Evolutionary conservation across 2,888 invertebrate species (phyloP).

Genomic region (Tachina fera): DNA sequence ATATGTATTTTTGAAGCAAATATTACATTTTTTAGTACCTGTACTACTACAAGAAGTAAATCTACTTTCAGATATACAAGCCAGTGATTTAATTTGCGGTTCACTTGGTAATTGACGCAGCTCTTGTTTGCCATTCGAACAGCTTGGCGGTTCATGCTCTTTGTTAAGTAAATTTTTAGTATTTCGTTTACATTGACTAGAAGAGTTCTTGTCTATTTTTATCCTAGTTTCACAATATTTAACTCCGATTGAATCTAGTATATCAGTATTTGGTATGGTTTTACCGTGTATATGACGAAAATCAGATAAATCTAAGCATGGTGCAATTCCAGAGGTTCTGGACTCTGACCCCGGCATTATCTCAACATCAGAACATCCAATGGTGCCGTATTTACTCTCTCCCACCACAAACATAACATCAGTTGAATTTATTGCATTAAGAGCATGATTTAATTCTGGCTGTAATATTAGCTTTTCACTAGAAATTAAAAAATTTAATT

Average conservation of each 20-base stretch:
- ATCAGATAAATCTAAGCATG: slow-evolving; percentile 76
- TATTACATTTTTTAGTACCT: slow-evolving; percentile 56
- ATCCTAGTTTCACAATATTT: slow-evolving; percentile 73
- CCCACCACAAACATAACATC: slow-evolving; percentile 77
- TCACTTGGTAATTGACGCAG: slow-evolving; percentile 20
- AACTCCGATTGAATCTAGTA: slow-evolving; percentile 41
- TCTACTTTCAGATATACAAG: slow-evolving; percentile 26
- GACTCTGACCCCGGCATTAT: slow-evolving; percentile 60
- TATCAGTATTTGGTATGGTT: slow-evolving; percentile 69
- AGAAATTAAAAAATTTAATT: slow-evolving; percentile 4
- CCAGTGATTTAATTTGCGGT: slow-evolving; percentile 12
- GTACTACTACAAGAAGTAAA: slow-evolving; percentile 69
- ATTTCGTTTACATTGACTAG: slow-evolving; percentile 67
- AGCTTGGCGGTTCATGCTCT: slow-evolving; percentile 6
- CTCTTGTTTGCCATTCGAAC: slow-evolving; percentile 5
- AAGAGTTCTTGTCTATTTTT: slow-evolving; percentile 51
- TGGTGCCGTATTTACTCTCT: slow-evolving; percentile 65
- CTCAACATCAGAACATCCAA: slow-evolving; percentile 71
- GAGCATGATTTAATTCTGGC: slow-evolving; percentile 54
- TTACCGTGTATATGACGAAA: slow-evolving; percentile 74
- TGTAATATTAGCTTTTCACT: slow-evolving; percentile 45
- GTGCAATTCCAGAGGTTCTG: slow-evolving; percentile 70
- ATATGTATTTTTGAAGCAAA: background rate
- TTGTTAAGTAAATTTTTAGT: slow-evolving; percentile 59
- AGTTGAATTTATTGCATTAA: slow-evolving; percentile 74